Evolutionary conservation across 1,140 invertebrate species (phyloP).

Genomic region (Sitobion miscanthi): DNA sequence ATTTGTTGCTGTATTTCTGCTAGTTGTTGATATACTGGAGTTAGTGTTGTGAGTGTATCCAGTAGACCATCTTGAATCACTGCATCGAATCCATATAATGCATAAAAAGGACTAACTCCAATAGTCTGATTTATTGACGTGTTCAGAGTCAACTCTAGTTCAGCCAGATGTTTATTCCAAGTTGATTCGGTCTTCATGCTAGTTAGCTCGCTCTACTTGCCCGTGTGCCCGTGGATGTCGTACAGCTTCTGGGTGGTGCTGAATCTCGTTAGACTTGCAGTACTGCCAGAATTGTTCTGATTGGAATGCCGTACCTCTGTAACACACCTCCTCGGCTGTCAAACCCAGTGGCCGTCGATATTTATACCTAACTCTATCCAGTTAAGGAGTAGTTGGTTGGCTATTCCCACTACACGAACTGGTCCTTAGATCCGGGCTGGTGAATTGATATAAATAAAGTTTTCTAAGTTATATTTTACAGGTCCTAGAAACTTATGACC

Average conservation of each 20-base stretch:
- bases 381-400: too few species aligned
- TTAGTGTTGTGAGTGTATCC: neutral
- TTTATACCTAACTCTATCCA: too few species aligned
- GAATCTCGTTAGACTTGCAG: neutral
- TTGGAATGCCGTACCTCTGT: conserved; percentile 30
- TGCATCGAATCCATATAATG: neutral
- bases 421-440: too few species aligned
- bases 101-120: conserved; percentile 32
- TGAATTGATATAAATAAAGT: too few species aligned
- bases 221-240: conserved; percentile 42
- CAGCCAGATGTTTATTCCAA: neutral
- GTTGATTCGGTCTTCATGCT: neutral
- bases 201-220: neutral
- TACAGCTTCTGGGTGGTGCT: neutral
- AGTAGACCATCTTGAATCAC: neutral
- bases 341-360: too few species aligned
- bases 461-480: too few species aligned
- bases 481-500: too few species aligned
- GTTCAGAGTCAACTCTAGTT: neutral
- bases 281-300: neutral
- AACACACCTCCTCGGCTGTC: too few species aligned
- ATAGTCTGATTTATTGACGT: neutral
- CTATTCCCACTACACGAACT: too few species aligned
- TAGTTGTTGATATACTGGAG: neutral
- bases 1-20: neutral